Evolutionary conservation across 2,797 vertebrate genomes (phyloP), one percentile per base, ranked within the genome.

Genomic region (Falco columbarius): DNA sequence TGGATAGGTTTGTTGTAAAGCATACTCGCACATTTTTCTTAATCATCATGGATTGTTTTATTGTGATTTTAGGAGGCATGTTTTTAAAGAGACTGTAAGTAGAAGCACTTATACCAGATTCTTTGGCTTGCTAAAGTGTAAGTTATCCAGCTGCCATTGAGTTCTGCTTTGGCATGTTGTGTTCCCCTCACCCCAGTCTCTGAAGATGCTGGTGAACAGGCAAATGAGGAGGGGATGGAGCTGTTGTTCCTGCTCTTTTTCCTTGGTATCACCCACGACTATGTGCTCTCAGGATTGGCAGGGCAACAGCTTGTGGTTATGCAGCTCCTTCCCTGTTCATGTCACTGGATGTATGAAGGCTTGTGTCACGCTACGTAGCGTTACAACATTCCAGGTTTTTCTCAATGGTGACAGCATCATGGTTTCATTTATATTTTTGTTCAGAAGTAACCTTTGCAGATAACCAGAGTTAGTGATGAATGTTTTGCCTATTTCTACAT

Each of bases 331-430:
- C 55, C 7, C 29, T 74, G 0, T 59, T 90, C 19, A 4, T 5
- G 46, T 58, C 0, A 1, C 12, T 76, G 71, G 24, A 38, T 62
- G 5, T 46, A 8, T 22, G 24, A 54, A 93, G 71, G 71, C 76
- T 73, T 4, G 0, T 0, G 1, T 70, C 7, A 2, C 9, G 8
- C 44, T 24, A 0, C 3, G 2, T 36, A 49, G 29, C 18, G 18
- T 67, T 75, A 23, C 0, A 0, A 20, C 4, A 0, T 72, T 89
- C 34, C 47, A 76, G 29, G 12, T 47, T 93, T 72, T 96, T 93
- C 52, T 72, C 65, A 63, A 30, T 62, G 80, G 36, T 61, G 42
- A 49, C 42, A 54, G 42, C 47, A 26, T 84, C 13, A 4, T 52
- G 67, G 29, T 10, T 58, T 82, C 26, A 20, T 81, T 81, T 74